phyloP scores from a whole-genome alignment of 2,113 vertebrate species.

The Hemichromis elongatus region DNA sequence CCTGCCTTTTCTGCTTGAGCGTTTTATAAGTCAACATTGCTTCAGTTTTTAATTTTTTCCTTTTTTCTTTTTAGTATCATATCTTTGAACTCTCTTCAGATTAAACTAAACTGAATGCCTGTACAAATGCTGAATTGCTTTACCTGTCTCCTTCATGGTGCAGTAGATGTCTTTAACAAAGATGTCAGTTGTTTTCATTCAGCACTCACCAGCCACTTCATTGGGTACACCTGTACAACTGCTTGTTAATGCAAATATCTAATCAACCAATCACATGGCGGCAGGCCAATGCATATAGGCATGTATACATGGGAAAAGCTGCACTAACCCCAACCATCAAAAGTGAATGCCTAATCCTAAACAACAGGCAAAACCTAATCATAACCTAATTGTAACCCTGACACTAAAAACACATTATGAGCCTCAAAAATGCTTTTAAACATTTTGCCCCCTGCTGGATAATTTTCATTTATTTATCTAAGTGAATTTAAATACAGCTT shows the following conservation, averaged over 20 bases:
- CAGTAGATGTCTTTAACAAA: background rate
- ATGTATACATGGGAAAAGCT: background rate
- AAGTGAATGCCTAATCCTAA: no score
- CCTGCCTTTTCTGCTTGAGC: constrained; percentile 48
- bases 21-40: constrained; percentile 22
- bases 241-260: background rate
- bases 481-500: no score
- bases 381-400: no score
- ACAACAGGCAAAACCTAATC: no score
- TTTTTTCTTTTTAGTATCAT: constrained; percentile 47
- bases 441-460: no score
- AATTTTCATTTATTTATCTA: no score
- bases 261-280: background rate
- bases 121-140: constrained; percentile 12
- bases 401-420: no score
- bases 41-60: constrained; percentile 1
- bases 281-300: background rate
- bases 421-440: no score
- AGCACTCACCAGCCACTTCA: background rate
- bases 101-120: constrained; percentile 70
- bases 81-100: constrained; percentile 47
- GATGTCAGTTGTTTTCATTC: background rate
- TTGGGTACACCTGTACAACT: background rate
- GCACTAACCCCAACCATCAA: no score
- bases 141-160: background rate